These are phyloP conservation scores for Anastrepha obliqua DNA, from an alignment of 1,140 invertebrate species.

Conservation along the genomic window DNA sequence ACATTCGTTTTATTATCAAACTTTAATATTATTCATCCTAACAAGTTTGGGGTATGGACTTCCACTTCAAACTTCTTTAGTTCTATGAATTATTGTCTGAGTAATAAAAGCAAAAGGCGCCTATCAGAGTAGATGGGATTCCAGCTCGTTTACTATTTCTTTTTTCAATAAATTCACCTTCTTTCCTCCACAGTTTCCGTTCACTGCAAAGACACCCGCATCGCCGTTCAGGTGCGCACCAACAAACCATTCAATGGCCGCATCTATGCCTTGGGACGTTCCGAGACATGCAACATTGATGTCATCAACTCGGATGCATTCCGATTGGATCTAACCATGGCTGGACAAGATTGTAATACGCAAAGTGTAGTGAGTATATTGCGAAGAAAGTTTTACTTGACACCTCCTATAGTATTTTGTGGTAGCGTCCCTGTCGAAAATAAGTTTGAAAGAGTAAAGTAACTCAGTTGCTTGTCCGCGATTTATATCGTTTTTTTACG, in stretches of 20 bases:
- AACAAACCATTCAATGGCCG: slow-evolving; percentile 96
- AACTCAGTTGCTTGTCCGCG: too few relatives aligned
- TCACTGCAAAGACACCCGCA: slow-evolving; percentile 94
- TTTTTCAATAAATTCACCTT: background rate
- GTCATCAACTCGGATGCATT: slow-evolving; percentile 94
- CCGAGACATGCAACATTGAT: slow-evolving; percentile 95
- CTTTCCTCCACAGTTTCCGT: slow-evolving; percentile 84
- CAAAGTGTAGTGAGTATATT: slow-evolving; percentile 86
- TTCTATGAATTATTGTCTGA: too few relatives aligned
- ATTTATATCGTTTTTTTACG: too few relatives aligned
- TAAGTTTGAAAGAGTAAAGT: too few relatives aligned
- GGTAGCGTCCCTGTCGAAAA: too few relatives aligned
- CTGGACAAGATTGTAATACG: slow-evolving; percentile 94
- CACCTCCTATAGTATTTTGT: too few relatives aligned
- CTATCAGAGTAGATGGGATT: too few relatives aligned
- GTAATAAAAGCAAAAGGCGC: too few relatives aligned
- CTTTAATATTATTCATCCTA: too few relatives aligned
- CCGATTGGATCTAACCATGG: slow-evolving; percentile 93
- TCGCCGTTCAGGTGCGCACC: slow-evolving; percentile 92
- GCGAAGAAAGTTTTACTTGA: background rate
- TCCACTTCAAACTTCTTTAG: too few relatives aligned
- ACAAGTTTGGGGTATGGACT: too few relatives aligned
- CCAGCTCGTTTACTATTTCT: background rate
- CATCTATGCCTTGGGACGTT: slow-evolving; percentile 93
- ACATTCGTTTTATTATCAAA: too few relatives aligned